These are phyloP conservation scores for Erpetoichthys calabaricus DNA, from an alignment of 2,797 vertebrate genomes.

Conservation along the genomic window DNA sequence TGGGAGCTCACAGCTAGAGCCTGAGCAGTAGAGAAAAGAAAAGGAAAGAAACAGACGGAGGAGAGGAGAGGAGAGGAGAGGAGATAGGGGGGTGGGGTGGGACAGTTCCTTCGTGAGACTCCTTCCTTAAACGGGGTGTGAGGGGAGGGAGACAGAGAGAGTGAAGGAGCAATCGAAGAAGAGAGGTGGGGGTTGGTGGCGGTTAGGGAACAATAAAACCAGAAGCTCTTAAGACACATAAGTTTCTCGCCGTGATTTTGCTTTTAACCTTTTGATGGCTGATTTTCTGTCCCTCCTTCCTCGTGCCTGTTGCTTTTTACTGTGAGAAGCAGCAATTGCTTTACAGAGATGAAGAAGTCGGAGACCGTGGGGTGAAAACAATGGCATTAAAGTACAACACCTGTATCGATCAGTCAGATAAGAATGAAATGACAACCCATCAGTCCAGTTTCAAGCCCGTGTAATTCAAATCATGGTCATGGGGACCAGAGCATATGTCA, in stretches of 20 bases:
- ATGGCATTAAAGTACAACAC: too few species aligned
- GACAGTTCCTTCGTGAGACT: constrained; percentile 2
- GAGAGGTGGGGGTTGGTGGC: constrained; percentile 15
- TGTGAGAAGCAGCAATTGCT: too few species aligned
- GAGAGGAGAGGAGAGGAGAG: neutral
- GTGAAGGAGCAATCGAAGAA: constrained; percentile 8
- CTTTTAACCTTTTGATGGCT: constrained; percentile 2
- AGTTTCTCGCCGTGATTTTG: constrained; percentile 12
- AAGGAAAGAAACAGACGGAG: too few species aligned
- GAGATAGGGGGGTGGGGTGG: constrained; percentile 12
- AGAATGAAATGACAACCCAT: too few species aligned
- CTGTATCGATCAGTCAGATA: too few species aligned
- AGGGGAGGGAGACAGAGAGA: constrained; percentile 1
- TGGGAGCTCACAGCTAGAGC: constrained; percentile 4
- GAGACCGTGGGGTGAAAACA: too few species aligned
- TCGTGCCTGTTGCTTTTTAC: neutral
- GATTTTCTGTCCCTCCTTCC: neutral
- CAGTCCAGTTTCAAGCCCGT: too few species aligned
- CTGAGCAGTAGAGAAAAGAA: constrained; percentile 4
- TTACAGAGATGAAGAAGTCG: too few species aligned
- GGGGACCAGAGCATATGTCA: too few species aligned
- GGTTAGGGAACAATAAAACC: constrained; percentile 30
- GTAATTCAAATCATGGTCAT: too few species aligned
- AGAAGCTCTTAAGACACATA: constrained; percentile 22
- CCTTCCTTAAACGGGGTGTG: constrained; percentile 10